Percentiles rank a stretch among this genome's conserved stretches.
phyloP scores from a whole-genome alignment of 2,113 vertebrate genomes.

The Tupaia chinensis region DNA sequence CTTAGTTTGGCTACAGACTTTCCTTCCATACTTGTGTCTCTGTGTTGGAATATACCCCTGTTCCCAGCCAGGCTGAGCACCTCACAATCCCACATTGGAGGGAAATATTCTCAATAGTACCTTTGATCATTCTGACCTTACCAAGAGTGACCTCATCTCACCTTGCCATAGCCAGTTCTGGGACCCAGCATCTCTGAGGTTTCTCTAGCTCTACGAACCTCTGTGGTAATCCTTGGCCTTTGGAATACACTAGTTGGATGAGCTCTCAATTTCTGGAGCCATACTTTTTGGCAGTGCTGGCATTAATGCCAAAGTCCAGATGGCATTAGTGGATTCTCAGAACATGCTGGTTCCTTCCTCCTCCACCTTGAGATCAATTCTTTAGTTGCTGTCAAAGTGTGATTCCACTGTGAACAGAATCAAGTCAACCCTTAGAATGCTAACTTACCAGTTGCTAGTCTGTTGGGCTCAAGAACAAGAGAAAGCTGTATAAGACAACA shows the following conservation, averaged over 20 bases:
- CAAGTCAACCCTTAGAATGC: background rate
- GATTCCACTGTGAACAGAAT: background rate
- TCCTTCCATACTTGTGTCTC: background rate
- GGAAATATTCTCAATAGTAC: background rate
- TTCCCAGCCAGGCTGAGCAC: background rate
- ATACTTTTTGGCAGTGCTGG: background rate
- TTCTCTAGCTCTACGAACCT: background rate
- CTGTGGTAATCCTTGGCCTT: background rate
- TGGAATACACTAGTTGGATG: background rate
- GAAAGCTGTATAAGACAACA: slow-evolving; percentile 1
- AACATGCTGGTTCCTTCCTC: background rate
- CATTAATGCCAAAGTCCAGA: background rate
- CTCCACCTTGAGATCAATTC: background rate
- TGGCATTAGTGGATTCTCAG: background rate
- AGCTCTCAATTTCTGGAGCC: background rate
- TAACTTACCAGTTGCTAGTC: background rate
- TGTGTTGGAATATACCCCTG: background rate
- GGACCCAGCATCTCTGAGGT: background rate
- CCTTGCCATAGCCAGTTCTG: background rate
- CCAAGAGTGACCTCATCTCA: background rate
- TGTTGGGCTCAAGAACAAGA: background rate
- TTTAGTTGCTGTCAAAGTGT: background rate
- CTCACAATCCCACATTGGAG: background rate
- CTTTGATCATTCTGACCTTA: background rate
- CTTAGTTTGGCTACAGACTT: background rate